phyloP scores from a whole-genome alignment of 2,797 vertebrate genomes.

The Poecilia gillii region DNA sequence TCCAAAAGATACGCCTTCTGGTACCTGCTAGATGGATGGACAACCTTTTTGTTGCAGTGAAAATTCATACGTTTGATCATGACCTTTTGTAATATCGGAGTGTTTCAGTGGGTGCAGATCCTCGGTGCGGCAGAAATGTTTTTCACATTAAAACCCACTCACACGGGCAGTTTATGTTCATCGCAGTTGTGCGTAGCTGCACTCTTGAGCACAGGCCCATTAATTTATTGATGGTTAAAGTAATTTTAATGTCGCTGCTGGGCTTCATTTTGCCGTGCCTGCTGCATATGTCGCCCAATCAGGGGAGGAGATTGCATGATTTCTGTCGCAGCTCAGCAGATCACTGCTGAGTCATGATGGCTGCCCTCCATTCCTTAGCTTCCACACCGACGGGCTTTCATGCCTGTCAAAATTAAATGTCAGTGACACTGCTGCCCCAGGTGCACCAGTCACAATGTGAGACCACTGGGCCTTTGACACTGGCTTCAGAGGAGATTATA shows the following conservation, averaged over 20 bases:
- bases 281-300: conserved; percentile 43
- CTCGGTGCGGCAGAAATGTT: conserved; percentile 6
- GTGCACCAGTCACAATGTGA: conserved; percentile 41
- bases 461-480: conserved; percentile 54
- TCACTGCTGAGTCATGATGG: conserved; percentile 37
- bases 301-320: conserved; percentile 24
- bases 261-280: conserved; percentile 5
- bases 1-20: conserved; percentile 1
- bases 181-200: conserved; percentile 14
- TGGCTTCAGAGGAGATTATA: conserved; percentile 47
- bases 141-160: conserved; percentile 31
- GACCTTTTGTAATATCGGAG: conserved; percentile 31
- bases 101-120: conserved; percentile 2
- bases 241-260: conserved; percentile 38
- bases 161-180: neutral
- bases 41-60: conserved; percentile 21
- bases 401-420: conserved; percentile 62
- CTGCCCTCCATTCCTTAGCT: conserved; percentile 33
- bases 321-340: conserved; percentile 13
- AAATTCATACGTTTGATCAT: conserved; percentile 22
- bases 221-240: conserved; percentile 18
- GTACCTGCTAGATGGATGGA: conserved; percentile 5
- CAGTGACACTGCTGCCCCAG: conserved; percentile 49
- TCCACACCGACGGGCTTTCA: conserved; percentile 20
- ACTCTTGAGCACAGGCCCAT: conserved; percentile 1